phyloP scores from a whole-genome alignment of 2,797 vertebrate genomes.

The Hydrophis major region DNA sequence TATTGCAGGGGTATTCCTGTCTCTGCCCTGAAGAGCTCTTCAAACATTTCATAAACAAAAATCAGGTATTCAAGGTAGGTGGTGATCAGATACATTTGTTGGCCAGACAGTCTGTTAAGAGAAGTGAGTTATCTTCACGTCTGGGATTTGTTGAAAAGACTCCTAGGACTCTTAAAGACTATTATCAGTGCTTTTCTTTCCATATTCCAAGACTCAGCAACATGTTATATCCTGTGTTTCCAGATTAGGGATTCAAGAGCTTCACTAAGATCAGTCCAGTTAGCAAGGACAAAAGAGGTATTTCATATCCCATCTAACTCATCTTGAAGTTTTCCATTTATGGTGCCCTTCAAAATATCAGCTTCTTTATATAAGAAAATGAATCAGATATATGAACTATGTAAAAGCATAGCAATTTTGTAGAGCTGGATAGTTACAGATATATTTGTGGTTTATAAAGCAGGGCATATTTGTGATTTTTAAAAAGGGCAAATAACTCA shows the following conservation, averaged over 20 bases:
- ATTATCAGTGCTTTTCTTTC: background rate
- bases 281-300: background rate
- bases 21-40: background rate
- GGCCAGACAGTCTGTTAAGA: background rate
- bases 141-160: background rate
- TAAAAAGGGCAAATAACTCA: background rate
- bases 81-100: background rate
- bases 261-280: background rate
- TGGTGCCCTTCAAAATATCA: background rate
- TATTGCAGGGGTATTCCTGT: background rate
- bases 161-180: background rate
- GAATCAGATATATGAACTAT: background rate
- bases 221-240: background rate
- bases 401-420: background rate
- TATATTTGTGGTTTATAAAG: background rate
- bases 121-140: background rate
- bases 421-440: background rate
- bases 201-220: background rate
- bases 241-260: background rate
- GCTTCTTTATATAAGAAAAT: background rate
- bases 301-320: background rate
- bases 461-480: background rate
- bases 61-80: background rate
- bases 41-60: background rate
- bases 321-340: background rate